Evolutionary conservation across 2,113 vertebrate species (phyloP).

Genomic region (Malurus alboscapulatus): DNA sequence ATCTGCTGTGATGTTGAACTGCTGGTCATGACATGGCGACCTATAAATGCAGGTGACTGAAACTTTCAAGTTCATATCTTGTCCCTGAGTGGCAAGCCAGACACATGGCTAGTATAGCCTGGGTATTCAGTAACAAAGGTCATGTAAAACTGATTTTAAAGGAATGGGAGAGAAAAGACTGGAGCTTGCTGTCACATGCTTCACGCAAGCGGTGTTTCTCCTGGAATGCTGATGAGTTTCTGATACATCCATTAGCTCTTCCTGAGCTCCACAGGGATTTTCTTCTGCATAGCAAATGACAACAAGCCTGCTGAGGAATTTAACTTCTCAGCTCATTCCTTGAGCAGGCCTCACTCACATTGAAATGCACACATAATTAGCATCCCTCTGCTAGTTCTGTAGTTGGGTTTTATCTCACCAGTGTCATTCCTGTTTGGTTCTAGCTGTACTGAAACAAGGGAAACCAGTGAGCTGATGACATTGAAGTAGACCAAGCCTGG

Average conservation of each 20-base stretch:
- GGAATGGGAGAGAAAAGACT: not conserved
- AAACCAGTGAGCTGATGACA: not conserved
- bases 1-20: not conserved
- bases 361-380: not conserved
- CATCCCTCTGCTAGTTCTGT: not conserved
- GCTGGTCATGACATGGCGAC: not conserved
- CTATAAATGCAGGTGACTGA: not conserved
- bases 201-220: not conserved
- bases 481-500: not conserved
- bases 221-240: not conserved
- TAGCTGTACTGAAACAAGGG: not conserved
- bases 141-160: not conserved
- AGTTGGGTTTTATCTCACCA: not conserved
- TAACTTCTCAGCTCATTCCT: conserved; percentile 30
- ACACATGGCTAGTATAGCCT: not conserved
- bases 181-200: not conserved
- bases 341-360: not conserved
- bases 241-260: not conserved
- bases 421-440: not conserved
- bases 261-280: not conserved
- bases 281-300: not conserved
- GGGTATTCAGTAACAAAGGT: not conserved
- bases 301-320: not conserved
- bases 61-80: not conserved
- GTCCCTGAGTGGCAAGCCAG: not conserved